These are phyloP conservation scores for Chloromyia formosa DNA, from an alignment of 2,888 invertebrate genomes.

Conservation along the genomic window DNA sequence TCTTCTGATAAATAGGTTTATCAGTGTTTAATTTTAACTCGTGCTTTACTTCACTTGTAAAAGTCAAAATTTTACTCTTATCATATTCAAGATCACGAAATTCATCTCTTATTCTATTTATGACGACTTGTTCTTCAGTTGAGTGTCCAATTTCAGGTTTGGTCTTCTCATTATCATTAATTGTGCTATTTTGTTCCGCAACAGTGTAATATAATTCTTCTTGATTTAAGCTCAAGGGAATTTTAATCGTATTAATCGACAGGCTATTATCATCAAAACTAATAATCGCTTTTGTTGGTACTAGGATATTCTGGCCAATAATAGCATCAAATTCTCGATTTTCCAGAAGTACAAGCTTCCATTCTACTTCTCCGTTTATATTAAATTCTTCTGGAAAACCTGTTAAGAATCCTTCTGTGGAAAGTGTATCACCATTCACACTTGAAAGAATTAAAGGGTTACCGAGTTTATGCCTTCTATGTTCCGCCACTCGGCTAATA, in stretches of 20 bases:
- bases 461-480: too few relatives aligned
- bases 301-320: too few relatives aligned
- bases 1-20: too few relatives aligned
- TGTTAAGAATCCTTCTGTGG: background rate
- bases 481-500: too few relatives aligned
- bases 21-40: background rate
- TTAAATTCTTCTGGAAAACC: background rate
- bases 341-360: too few relatives aligned
- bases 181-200: background rate
- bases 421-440: background rate
- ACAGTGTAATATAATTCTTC: background rate
- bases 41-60: too few relatives aligned
- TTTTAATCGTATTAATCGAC: background rate
- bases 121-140: background rate
- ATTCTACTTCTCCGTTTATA: background rate
- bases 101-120: too few relatives aligned
- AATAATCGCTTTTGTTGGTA: background rate
- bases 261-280: background rate
- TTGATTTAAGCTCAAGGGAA: too few relatives aligned
- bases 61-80: constrained; percentile 1
- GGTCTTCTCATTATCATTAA: background rate
- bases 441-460: background rate
- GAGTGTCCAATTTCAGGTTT: background rate
- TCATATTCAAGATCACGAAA: too few relatives aligned
- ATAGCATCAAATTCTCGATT: too few relatives aligned